Evolutionary conservation across 2,888 invertebrate species (phyloP).

Genomic region (Lepidonotus clava): DNA sequence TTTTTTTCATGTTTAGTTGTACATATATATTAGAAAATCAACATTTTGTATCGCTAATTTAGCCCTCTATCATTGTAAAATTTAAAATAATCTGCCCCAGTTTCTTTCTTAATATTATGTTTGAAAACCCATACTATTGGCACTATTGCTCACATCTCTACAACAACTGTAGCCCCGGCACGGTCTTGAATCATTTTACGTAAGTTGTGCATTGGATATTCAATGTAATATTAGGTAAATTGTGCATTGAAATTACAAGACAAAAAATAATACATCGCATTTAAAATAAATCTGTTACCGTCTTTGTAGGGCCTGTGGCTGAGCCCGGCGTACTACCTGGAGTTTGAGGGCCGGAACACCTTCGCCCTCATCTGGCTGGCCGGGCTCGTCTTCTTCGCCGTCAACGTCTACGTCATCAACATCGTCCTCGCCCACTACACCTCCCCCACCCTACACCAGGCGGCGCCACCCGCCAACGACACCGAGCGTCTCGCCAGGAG

Average conservation of each 20-base stretch:
- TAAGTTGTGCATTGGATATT: too few relatives aligned
- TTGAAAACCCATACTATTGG: too few relatives aligned
- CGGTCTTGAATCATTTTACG: too few relatives aligned
- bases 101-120: too few relatives aligned
- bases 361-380: slow-evolving; percentile 92
- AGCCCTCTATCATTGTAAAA: too few relatives aligned
- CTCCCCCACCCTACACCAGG: background rate
- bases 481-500: slow-evolving; percentile 2
- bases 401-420: slow-evolving; percentile 84
- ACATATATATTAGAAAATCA: too few relatives aligned
- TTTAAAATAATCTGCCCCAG: too few relatives aligned
- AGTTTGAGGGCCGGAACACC: slow-evolving; percentile 91
- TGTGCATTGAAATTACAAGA: background rate
- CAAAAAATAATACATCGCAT: background rate
- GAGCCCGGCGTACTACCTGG: slow-evolving; percentile 92
- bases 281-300: background rate
- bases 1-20: too few relatives aligned
- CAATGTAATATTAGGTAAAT: too few relatives aligned
- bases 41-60: too few relatives aligned
- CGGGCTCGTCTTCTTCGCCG: slow-evolving; percentile 90
- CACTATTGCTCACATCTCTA: too few relatives aligned
- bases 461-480: background rate
- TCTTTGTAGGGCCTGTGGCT: slow-evolving; percentile 91
- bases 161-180: too few relatives aligned
- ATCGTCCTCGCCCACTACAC: background rate